Evolutionary conservation across 2,888 invertebrate genomes (phyloP), one percentile per base, ranked within the genome.

Genomic region (Rosalia funebris): DNA sequence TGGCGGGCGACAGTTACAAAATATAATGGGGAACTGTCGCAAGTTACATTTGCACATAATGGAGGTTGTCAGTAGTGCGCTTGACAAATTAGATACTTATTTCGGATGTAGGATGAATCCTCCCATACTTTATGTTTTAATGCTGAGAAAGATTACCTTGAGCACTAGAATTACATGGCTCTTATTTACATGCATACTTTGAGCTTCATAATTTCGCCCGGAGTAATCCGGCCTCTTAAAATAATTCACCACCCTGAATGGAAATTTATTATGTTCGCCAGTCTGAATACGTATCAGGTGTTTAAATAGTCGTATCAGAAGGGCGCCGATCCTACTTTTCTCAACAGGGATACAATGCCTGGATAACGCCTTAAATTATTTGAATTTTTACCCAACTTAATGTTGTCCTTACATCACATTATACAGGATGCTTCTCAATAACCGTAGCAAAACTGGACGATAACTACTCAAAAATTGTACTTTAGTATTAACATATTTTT

Each of bases 31-130:
- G 12, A 25, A 39, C 50, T 37, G 50, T 50, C 50, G 50, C 50
- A 39, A 50, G 37, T 50, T 39, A 50, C 50, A 39, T 50, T 50
- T 39, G 20, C 39, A 39, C 37, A 55, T 65, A 65, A 63, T 63
- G 55, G 63, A 62, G 63, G 39, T 65, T 65, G 65, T 60, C 65
- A 65, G 45, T 58, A 47, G 45, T 44, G 42, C 39, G 54, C 41
- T 58, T 63, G 65, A 60, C 60, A 65, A 63, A 65, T 65, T 62
- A 63, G 60, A 63, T 60, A 62, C 60, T 63, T 65, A 65, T 60
- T 65, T 42, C 39, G 14, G 53, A 41, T 53, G 54, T 39, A 16
- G 59, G 37, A 17, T 16, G 56, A 39, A 46, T 47, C 56, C 56
- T 19, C 37, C 55, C 45, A 55, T 55, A 55, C 45, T 39, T 55